phyloP scores from a whole-genome alignment of 2,113 vertebrate genomes.

The Sinocyclocheilus anshuiensis region DNA sequence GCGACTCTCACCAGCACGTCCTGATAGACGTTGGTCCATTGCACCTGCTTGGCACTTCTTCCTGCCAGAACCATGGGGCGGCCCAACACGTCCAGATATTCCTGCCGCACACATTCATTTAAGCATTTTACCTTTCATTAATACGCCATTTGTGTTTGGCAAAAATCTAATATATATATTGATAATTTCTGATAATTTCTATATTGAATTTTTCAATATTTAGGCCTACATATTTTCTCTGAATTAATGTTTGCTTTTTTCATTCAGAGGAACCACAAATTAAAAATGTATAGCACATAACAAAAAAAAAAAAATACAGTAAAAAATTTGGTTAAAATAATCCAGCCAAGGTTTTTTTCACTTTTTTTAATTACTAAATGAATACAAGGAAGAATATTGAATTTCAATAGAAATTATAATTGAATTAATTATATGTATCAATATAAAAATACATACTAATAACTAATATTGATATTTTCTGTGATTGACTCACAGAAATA shows the following conservation, averaged over 20 bases:
- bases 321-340: too few relatives aligned
- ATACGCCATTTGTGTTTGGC: background rate
- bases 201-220: background rate
- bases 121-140: background rate
- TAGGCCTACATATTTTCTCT: too few relatives aligned
- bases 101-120: conserved; percentile 73
- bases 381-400: too few relatives aligned
- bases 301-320: too few relatives aligned
- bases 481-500: background rate
- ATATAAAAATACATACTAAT: too few relatives aligned
- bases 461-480: too few relatives aligned
- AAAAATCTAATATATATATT: background rate
- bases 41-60: conserved; percentile 93
- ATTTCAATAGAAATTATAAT: too few relatives aligned
- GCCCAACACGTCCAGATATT: conserved; percentile 95
- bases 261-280: background rate
- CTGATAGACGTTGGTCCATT: conserved; percentile 99
- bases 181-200: background rate
- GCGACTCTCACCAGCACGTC: conserved; percentile 87
- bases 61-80: conserved; percentile 98
- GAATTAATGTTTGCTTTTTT: background rate
- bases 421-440: too few relatives aligned
- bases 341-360: too few relatives aligned
- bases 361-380: too few relatives aligned
- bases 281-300: too few relatives aligned